These are phyloP conservation scores for Gymnocheta viridis DNA, from an alignment of 2,888 invertebrate species.

Conservation along the genomic window DNA sequence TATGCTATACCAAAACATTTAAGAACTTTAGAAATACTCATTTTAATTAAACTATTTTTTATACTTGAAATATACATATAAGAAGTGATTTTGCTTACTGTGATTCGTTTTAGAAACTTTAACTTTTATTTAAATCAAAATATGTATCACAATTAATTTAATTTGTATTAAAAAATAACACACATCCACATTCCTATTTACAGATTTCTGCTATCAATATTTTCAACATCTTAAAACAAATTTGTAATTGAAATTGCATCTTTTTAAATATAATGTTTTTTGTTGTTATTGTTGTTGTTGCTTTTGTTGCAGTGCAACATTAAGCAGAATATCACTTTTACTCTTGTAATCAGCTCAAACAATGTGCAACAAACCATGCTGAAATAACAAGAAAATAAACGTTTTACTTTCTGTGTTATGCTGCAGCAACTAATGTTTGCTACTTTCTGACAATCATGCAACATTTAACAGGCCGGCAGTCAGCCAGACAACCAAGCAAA, in stretches of 20 bases:
- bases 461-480: conserved; percentile 53
- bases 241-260: conserved; percentile 44
- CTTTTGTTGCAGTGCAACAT: conserved; percentile 36
- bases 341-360: conserved; percentile 63
- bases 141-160: no score
- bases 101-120: no score
- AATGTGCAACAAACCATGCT: conserved; percentile 62
- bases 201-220: background rate
- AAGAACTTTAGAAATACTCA: no score
- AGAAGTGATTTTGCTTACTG: no score
- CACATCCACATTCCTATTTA: background rate
- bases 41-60: no score
- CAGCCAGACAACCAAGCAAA: conserved; percentile 28
- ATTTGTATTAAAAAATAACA: background rate
- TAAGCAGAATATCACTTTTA: conserved; percentile 61
- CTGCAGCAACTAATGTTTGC: conserved; percentile 41
- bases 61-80: no score
- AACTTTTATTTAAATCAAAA: background rate
- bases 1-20: no score
- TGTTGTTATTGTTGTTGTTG: conserved; percentile 35
- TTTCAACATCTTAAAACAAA: conserved; percentile 12
- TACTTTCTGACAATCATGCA: conserved; percentile 63
- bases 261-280: no score
- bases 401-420: conserved; percentile 50
- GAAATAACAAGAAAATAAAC: conserved; percentile 14